These are phyloP conservation scores for Ispidina picta DNA, from an alignment of 2,797 vertebrate species.

Conservation along the genomic window DNA sequence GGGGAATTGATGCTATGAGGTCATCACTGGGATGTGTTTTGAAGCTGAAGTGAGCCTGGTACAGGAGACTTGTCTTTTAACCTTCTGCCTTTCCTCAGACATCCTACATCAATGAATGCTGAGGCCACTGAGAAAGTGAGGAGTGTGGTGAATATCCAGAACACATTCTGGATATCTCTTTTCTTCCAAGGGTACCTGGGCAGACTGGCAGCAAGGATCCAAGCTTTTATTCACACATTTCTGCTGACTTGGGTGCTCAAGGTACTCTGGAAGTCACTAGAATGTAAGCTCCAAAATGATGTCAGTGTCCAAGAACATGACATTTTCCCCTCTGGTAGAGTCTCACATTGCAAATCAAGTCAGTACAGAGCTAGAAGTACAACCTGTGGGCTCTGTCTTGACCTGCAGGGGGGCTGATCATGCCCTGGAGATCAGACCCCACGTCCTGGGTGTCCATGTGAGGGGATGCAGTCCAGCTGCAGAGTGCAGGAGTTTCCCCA, in stretches of 20 bases:
- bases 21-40: neutral
- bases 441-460: fast-evolving
- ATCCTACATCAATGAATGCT: neutral
- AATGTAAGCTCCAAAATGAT: neutral
- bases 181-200: neutral
- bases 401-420: neutral
- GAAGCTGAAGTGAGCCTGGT: neutral
- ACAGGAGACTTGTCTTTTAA: neutral
- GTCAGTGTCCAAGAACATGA: neutral
- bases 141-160: neutral
- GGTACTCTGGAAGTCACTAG: neutral
- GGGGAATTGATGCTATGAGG: neutral
- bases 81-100: neutral
- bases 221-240: neutral
- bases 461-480: neutral
- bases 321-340: neutral
- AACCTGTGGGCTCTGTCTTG: neutral
- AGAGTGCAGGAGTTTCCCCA: neutral
- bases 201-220: neutral
- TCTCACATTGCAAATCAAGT: neutral
- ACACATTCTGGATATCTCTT: neutral
- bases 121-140: neutral
- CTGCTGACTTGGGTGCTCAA: neutral
- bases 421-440: neutral
- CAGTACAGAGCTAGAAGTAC: neutral